phyloP scores from a whole-genome alignment of 2,797 vertebrate species.

The Acipenser oxyrinchus region DNA sequence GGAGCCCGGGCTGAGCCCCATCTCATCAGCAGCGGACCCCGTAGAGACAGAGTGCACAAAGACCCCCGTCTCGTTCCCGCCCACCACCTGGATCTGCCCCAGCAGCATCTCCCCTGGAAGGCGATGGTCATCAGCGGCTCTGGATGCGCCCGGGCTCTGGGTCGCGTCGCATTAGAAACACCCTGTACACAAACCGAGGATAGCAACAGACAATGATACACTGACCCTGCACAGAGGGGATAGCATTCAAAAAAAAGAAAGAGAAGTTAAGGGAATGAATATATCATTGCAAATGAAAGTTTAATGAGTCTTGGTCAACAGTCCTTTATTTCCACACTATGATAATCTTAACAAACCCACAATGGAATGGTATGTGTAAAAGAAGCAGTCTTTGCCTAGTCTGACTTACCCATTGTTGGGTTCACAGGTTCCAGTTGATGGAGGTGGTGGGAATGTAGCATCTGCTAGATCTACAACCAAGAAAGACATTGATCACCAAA shows the following conservation, averaged over 20 bases:
- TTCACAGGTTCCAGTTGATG: no score
- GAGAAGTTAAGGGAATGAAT: background rate
- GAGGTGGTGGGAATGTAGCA: no score
- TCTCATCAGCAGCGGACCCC: conserved; percentile 54
- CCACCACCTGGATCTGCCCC: conserved; percentile 63
- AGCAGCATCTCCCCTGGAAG: conserved; percentile 63
- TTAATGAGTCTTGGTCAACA: background rate
- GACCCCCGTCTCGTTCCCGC: conserved; percentile 75
- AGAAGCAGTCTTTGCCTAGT: no score
- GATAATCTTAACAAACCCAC: no score
- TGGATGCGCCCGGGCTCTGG: conserved; percentile 54
- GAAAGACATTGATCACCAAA: no score
- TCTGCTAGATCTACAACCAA: no score
- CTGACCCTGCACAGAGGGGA: conserved; percentile 15
- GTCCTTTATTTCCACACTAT: no score
- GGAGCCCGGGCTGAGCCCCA: conserved; percentile 64
- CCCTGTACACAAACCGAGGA: conserved; percentile 24
- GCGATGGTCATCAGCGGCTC: conserved; percentile 63
- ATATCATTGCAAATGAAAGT: background rate
- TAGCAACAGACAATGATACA: background rate
- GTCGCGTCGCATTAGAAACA: conserved; percentile 67
- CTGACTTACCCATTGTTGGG: no score
- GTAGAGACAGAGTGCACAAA: conserved; percentile 69
- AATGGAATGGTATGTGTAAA: no score
- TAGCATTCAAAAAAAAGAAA: background rate